Evolutionary conservation across 2,888 invertebrate genomes (phyloP).

Genomic region (Drepana falcataria): DNA sequence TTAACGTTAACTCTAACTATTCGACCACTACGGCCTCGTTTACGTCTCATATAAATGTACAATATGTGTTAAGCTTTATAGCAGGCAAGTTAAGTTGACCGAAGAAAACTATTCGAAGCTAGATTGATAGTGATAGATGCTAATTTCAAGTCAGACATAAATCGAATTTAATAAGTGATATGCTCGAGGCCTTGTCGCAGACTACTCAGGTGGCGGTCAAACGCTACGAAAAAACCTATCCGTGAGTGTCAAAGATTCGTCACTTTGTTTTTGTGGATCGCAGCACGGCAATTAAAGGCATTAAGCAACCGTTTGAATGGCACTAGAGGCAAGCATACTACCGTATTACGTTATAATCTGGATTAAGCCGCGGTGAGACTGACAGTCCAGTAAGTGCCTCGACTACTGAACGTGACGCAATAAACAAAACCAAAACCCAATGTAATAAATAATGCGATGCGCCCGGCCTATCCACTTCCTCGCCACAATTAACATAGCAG

Average conservation of each 20-base stretch:
- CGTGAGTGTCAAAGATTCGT: constrained; percentile 29
- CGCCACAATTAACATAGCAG: constrained; percentile 72
- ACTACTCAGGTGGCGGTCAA: constrained; percentile 19
- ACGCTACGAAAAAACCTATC: constrained; percentile 24
- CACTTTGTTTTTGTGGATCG: constrained; percentile 35
- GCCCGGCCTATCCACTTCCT: constrained; percentile 63
- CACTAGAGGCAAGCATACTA: constrained; percentile 64
- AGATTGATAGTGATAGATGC: constrained; percentile 1
- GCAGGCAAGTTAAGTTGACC: no score
- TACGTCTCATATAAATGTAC: no score
- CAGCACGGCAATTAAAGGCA: constrained; percentile 56
- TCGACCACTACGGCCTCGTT: no score
- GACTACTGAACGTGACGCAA: constrained; percentile 54
- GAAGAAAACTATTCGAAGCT: background rate
- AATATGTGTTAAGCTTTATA: no score
- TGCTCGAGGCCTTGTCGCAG: constrained; percentile 19
- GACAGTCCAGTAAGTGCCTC: constrained; percentile 69
- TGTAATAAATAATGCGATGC: constrained; percentile 71
- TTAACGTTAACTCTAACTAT: no score
- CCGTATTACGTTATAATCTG: constrained; percentile 76
- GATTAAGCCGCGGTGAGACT: constrained; percentile 56
- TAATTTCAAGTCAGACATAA: constrained; percentile 1
- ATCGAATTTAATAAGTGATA: constrained; percentile 14
- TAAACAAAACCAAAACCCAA: constrained; percentile 58
- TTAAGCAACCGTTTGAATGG: constrained; percentile 62